Percentiles rank a stretch among this genome's conserved stretches.
phyloP scores from a whole-genome alignment of 2,113 vertebrate species.

The Rhabdomys dilectus region DNA sequence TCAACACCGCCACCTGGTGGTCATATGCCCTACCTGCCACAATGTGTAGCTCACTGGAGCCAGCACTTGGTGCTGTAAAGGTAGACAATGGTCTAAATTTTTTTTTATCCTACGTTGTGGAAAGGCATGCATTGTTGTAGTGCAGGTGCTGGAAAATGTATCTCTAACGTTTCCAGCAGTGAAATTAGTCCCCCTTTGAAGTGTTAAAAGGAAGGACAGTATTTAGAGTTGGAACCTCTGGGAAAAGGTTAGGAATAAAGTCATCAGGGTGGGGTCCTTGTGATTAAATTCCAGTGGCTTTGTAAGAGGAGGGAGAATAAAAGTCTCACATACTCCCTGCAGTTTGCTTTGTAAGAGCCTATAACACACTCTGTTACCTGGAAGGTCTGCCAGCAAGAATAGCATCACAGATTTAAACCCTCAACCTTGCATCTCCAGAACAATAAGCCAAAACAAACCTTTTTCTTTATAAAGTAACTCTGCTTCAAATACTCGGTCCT shows the following conservation, averaged over 20 bases:
- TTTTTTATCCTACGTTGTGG: not conserved
- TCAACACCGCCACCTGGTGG: conserved; percentile 43
- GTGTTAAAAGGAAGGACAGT: not conserved
- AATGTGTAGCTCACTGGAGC: not conserved
- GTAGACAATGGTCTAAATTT: not conserved
- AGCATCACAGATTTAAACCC: not conserved
- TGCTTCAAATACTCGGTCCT: not conserved
- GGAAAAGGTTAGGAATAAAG: not conserved
- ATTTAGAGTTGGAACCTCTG: not conserved
- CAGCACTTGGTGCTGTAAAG: not conserved
- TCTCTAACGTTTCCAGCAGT: not conserved
- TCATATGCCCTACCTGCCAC: not conserved
- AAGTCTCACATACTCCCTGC: not conserved
- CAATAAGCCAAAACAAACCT: not conserved
- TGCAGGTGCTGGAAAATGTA: no score
- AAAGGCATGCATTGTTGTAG: not conserved
- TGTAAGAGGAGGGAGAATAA: not conserved
- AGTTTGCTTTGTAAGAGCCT: not conserved
- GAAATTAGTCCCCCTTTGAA: not conserved
- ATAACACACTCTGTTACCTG: not conserved
- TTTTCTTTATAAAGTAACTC: not conserved
- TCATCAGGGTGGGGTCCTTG: not conserved
- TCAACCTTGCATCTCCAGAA: not conserved
- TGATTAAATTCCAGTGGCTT: not conserved
- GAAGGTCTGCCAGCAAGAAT: not conserved